Evolutionary conservation across 2,888 invertebrate genomes (phyloP).

Genomic region (Taenaris catops): DNA sequence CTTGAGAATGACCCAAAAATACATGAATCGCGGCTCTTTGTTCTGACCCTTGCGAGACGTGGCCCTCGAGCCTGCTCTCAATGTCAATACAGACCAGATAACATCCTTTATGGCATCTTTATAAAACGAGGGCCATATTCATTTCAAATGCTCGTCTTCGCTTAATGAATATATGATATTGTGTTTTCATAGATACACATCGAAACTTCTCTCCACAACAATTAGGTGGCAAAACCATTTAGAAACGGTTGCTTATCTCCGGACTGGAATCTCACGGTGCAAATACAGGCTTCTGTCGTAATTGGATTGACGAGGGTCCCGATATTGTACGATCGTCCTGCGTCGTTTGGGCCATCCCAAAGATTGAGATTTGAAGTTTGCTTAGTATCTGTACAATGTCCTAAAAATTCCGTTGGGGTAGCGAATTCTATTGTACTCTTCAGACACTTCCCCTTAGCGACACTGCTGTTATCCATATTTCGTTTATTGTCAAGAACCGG

Average conservation of each 20-base stretch:
- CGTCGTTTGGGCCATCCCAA: constrained; percentile 45
- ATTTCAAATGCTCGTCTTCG: constrained; percentile 29
- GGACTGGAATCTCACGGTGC: constrained; percentile 27
- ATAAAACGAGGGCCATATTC: constrained; percentile 33
- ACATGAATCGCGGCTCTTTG: constrained; percentile 39
- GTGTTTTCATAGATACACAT: constrained; percentile 32
- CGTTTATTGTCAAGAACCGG: constrained; percentile 40
- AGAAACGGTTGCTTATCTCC: constrained; percentile 27
- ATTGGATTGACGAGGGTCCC: constrained; percentile 54
- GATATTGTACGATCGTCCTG: constrained; percentile 42
- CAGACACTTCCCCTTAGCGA: constrained; percentile 52
- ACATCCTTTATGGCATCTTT: constrained; percentile 40
- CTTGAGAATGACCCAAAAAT: constrained; percentile 56
- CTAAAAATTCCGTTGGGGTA: constrained; percentile 39
- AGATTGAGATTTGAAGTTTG: constrained; percentile 41
- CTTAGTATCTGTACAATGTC: constrained; percentile 39
- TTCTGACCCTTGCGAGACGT: constrained; percentile 46
- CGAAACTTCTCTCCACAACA: constrained; percentile 29
- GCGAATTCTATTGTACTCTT: constrained; percentile 33
- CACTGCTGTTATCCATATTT: constrained; percentile 46
- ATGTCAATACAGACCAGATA: constrained; percentile 37
- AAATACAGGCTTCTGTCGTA: constrained; percentile 39
- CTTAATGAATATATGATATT: constrained; percentile 30
- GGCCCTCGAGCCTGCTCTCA: constrained; percentile 34
- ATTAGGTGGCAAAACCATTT: constrained; percentile 26